phyloP scores from a whole-genome alignment of 2,888 invertebrate genomes.

The Agapetus fuscipes region DNA sequence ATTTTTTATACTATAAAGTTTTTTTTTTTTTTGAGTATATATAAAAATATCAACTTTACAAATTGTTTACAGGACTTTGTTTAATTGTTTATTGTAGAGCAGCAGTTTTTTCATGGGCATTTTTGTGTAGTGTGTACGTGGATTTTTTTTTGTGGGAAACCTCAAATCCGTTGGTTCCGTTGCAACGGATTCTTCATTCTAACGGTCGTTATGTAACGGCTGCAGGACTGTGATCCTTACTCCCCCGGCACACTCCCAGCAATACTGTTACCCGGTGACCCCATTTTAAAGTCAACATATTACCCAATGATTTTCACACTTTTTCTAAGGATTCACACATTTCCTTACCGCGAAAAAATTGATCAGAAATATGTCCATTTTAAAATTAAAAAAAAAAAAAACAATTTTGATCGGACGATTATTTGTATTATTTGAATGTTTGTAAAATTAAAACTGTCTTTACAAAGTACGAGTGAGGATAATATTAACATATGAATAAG shows the following conservation, averaged over 20 bases:
- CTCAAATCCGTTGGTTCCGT: conserved; percentile 1
- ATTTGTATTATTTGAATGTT: no score
- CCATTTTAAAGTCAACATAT: conserved; percentile 10
- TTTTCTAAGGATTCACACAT: background rate
- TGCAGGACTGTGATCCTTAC: conserved; percentile 12
- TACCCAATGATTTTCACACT: conserved; percentile 3
- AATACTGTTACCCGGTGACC: conserved; percentile 6
- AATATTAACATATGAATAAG: no score
- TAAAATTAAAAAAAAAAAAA: no score
- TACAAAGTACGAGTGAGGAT: no score
- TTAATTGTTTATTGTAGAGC: background rate
- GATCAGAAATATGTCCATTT: no score
- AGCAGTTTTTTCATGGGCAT: background rate
- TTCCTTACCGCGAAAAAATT: background rate
- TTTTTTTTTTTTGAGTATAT: conserved; percentile 1
- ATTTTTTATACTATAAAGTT: conserved; percentile 2
- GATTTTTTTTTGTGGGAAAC: conserved; percentile 1
- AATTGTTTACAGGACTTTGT: no score
- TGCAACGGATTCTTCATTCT: conserved; percentile 6
- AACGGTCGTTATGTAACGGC: conserved; percentile 16
- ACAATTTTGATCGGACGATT: no score
- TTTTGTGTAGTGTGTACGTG: background rate
- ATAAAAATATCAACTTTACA: no score
- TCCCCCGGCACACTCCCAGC: conserved; percentile 5
- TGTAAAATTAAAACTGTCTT: no score